Percentiles rank a stretch among this genome's conserved stretches.
Conservation (phyloP, 2,797 vertebrate species). For the Premnoplex brunnescens region DNA sequence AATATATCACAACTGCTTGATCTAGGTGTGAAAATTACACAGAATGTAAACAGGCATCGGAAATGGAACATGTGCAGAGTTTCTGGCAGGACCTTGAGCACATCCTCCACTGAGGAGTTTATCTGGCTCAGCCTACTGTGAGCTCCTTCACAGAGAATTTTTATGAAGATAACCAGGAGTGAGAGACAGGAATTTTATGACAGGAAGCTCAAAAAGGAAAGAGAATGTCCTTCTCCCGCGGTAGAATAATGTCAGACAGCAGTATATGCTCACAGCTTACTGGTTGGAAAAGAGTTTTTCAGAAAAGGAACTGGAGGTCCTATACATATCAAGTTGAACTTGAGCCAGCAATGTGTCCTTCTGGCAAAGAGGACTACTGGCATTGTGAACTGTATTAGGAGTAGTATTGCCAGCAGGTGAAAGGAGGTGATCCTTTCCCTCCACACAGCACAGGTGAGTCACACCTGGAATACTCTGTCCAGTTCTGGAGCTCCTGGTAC, state of each 20-base stretch:
- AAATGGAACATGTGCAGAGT: not conserved
- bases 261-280: not conserved
- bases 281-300: not conserved
- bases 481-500: not conserved
- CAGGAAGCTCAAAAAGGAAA: not conserved
- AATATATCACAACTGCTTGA: not conserved
- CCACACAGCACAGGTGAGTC: too few relatives aligned
- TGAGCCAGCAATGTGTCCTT: not conserved
- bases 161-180: not conserved
- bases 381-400: not conserved
- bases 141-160: not conserved
- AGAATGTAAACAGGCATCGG: not conserved
- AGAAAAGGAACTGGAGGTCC: not conserved
- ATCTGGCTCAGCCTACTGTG: not conserved
- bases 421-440: not conserved
- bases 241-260: not conserved
- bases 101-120: not conserved
- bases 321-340: not conserved
- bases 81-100: not conserved
- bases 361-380: not conserved
- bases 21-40: not conserved
- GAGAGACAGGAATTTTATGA: not conserved
- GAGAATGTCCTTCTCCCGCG: not conserved
- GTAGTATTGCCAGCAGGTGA: rapidly evolving
- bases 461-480: not conserved